Percentiles rank a stretch among this genome's conserved stretches.
Conservation (phyloP, 2,113 vertebrate species). For the Australoheros scitulus region DNA sequence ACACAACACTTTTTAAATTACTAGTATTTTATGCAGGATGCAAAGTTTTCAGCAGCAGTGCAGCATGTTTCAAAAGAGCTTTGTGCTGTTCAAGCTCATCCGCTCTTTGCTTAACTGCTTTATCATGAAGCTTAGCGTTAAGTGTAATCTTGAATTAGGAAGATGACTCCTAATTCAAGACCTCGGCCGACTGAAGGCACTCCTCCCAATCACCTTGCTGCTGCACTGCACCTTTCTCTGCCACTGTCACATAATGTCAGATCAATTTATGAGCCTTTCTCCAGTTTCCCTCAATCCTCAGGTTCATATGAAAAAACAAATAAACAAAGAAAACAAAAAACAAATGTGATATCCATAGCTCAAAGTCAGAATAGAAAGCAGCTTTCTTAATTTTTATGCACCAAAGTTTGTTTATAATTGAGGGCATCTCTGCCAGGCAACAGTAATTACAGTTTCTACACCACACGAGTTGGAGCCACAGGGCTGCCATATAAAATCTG, state of each 20-base stretch:
- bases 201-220: background rate
- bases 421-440: conserved; percentile 64
- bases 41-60: background rate
- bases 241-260: background rate
- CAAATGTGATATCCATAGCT: conserved; percentile 16
- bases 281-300: background rate
- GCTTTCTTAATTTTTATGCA: conserved; percentile 52
- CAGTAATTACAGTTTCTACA: conserved; percentile 67
- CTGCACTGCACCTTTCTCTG: background rate
- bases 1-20: no score
- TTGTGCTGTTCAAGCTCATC: background rate
- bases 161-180: background rate
- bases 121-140: background rate
- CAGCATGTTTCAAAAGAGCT: background rate
- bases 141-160: background rate
- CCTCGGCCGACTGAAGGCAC: background rate
- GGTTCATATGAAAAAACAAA: background rate
- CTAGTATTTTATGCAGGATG: background rate
- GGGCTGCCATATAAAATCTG: conserved; percentile 71
- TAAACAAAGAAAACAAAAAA: background rate
- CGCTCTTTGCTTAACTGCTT: background rate
- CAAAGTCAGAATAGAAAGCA: conserved; percentile 24
- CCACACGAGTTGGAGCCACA: conserved; percentile 41
- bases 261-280: background rate
- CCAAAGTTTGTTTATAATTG: conserved; percentile 64